Percentiles rank a stretch among this genome's conserved stretches.
phyloP scores from a whole-genome alignment of 1,140 invertebrate species.

The Oncopodura yosiiana region DNA sequence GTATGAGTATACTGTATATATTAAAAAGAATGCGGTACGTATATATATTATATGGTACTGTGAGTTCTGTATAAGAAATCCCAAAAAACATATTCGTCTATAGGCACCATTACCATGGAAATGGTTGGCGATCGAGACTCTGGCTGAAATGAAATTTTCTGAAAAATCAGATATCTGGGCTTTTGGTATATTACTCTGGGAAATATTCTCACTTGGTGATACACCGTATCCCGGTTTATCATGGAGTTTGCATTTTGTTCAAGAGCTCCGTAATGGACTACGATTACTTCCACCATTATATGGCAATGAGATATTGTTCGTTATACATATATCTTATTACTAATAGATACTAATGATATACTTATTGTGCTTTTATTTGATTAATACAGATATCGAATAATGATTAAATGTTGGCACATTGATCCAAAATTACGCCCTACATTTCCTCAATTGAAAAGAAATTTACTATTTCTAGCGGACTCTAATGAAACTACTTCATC shows the following conservation, averaged over 20 bases:
- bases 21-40: slow-evolving; percentile 2
- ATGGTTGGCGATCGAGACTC: slow-evolving; percentile 46
- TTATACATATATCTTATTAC: neutral
- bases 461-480: too few relatives aligned
- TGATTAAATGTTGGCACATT: too few relatives aligned
- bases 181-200: slow-evolving; percentile 43
- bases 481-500: too few relatives aligned
- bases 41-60: too few relatives aligned
- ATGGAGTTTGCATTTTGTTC: slow-evolving; percentile 43
- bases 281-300: slow-evolving; percentile 41
- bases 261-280: slow-evolving; percentile 42
- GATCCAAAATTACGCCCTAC: too few relatives aligned
- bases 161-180: slow-evolving; percentile 45
- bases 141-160: slow-evolving; percentile 41
- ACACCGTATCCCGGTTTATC: slow-evolving; percentile 40
- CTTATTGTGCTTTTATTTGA: neutral
- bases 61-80: too few relatives aligned
- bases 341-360: neutral
- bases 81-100: too few relatives aligned
- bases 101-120: slow-evolving; percentile 40
- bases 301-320: neutral
- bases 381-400: too few relatives aligned
- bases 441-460: too few relatives aligned
- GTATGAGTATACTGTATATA: slow-evolving; percentile 10
- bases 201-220: slow-evolving; percentile 42